Conservation (phyloP, 2,888 invertebrate species). For the Hirtodrosophila duncani region DNA sequence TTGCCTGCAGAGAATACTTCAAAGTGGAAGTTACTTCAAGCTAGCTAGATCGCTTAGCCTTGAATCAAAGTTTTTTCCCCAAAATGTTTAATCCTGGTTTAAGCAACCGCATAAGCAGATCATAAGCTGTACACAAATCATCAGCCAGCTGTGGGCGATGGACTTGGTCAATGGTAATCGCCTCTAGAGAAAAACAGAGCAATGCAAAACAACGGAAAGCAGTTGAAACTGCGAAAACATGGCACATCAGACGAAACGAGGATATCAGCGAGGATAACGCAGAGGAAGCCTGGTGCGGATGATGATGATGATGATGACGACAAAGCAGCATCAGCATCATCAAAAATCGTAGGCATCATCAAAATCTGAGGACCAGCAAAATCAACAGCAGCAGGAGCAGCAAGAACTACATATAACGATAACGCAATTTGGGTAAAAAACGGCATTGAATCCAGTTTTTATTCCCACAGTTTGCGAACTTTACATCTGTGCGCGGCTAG, state of each 20-base stretch:
- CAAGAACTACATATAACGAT: constrained; percentile 38
- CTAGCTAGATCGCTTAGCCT: no score
- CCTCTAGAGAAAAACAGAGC: constrained; percentile 18
- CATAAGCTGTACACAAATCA: no score
- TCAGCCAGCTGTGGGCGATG: no score
- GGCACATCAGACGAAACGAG: constrained; percentile 19
- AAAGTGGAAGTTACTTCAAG: no score
- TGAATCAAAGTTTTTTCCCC: no score
- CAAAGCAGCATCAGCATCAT: constrained; percentile 49
- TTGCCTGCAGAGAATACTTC: no score
- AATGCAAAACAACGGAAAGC: constrained; percentile 12
- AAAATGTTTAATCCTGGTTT: no score
- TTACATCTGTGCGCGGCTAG: constrained; percentile 45
- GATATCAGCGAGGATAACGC: constrained; percentile 48
- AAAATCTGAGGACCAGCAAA: constrained; percentile 18
- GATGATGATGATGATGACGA: constrained; percentile 17
- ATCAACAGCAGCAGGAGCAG: constrained; percentile 14
- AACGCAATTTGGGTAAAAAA: constrained; percentile 40
- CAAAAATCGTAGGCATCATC: constrained; percentile 58
- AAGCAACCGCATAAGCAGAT: no score
- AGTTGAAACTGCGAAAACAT: constrained; percentile 8
- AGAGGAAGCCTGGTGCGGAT: background rate
- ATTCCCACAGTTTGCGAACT: constrained; percentile 78
- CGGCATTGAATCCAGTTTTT: constrained; percentile 77
- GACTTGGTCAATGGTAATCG: no score